Conservation (phyloP, 2,113 vertebrate species). For the Hirundichthys speculiger region DNA sequence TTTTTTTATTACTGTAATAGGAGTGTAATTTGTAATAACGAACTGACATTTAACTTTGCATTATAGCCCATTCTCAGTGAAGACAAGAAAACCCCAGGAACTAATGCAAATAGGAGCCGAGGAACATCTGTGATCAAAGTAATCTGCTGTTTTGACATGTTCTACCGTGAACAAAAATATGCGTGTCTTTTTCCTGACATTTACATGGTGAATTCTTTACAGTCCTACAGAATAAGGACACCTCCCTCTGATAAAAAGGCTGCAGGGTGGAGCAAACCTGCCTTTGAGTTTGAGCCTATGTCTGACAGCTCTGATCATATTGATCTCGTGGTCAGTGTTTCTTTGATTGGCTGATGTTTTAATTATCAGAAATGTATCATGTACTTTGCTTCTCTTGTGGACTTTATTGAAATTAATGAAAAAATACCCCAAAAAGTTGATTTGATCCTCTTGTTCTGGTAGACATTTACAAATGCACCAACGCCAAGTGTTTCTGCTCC, state of each 20-base stretch:
- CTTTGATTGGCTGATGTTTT: conserved; percentile 2
- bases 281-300: conserved; percentile 84
- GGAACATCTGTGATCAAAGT: conserved; percentile 76
- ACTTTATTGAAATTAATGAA: not conserved
- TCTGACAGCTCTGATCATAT: conserved; percentile 90
- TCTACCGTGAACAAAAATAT: conserved; percentile 13
- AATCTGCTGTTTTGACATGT: conserved; percentile 36
- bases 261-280: conserved; percentile 74
- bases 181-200: conserved; percentile 19
- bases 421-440: not conserved
- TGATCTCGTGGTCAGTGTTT: conserved; percentile 86
- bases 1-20: no score
- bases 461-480: conserved; percentile 48
- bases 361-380: not conserved
- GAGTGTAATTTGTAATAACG: not conserved
- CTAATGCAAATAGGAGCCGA: conserved; percentile 19
- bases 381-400: not conserved
- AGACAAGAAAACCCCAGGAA: conserved; percentile 51
- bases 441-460: conserved; percentile 22
- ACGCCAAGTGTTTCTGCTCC: conserved; percentile 3
- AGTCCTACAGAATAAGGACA: conserved; percentile 89
- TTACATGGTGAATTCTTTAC: conserved; percentile 31
- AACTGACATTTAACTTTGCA: conserved; percentile 23
- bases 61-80: conserved; percentile 38
- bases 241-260: conserved; percentile 77